phyloP scores from a whole-genome alignment of 1,140 invertebrate species.

The Colletes latitarsis region DNA sequence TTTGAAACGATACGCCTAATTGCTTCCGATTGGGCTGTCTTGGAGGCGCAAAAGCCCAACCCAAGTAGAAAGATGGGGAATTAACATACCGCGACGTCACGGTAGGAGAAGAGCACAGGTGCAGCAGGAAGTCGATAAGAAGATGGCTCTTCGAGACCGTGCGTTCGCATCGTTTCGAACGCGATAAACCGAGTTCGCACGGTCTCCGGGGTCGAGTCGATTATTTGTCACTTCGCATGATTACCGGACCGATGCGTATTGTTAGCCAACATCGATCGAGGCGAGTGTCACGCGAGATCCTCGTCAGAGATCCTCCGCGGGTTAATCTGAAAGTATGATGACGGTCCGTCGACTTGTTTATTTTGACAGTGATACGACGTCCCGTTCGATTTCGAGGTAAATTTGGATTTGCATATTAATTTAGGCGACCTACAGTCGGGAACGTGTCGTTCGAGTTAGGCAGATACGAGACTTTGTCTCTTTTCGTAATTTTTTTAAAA shows the following conservation, averaged over 20 bases:
- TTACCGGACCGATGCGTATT: not conserved
- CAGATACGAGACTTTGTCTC: not conserved
- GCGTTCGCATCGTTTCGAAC: not conserved
- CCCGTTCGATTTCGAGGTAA: not conserved
- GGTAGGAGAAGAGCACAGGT: constrained; percentile 45
- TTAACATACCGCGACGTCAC: constrained; percentile 37
- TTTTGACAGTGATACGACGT: not conserved
- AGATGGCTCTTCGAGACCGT: not conserved
- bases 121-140: constrained; percentile 61
- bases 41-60: constrained; percentile 36
- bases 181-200: constrained; percentile 22
- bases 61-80: constrained; percentile 36
- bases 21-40: constrained; percentile 50
- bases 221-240: constrained; percentile 5
- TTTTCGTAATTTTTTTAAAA: too few species aligned
- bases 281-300: constrained; percentile 22
- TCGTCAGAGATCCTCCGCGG: not conserved
- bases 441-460: not conserved
- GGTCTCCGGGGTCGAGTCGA: not conserved
- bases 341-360: not conserved
- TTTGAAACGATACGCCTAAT: constrained; percentile 40
- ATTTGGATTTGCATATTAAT: not conserved
- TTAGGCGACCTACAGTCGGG: not conserved
- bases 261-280: constrained; percentile 11
- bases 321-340: constrained; percentile 24